Base-by-base conservation (phyloP, 2,113 vertebrate species). In the Phrynosoma blainvillii region DNA sequence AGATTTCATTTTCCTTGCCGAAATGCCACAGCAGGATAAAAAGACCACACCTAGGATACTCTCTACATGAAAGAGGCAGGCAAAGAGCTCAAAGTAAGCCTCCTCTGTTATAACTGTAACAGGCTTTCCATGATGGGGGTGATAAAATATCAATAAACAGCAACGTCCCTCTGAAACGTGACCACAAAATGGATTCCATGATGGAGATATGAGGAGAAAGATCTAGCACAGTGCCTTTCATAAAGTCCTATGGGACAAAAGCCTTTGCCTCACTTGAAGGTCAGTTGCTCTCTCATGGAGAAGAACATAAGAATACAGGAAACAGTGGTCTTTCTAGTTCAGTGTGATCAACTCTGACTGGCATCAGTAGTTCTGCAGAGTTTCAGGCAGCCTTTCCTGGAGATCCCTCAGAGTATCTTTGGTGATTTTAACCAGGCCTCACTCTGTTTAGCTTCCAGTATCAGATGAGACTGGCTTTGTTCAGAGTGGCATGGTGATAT, bases 1-100 rank as follows among this genome's bases (percentile, higher is more conserved):
- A 89, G 81, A 76, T 59, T 91, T 59, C 75, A 75, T 81, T 89
- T 75, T 10, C 68, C 32, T 25, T 86, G 59, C 70, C 87, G 82
- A 82, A 93, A 90, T 66, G 40, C n/a, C 84, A 74, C 66, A 89
- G 84, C 81, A 91, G 82, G 91, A 86, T 88, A 88, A 80, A 70
- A 21, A 9, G n/a, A 4, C 85, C 52, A 62, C 65, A 87, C 62
- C 66, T 86, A 77, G 68, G 70, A 89, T 85, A 88, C 42, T 91
- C 56, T 47, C 80, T 73, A 80, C 47, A 47, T 66, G 16, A 79
- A 76, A 82, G 21, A 68, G 75, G n/a, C 78, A 88, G 71, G 87
- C 23, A 54, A 42, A 70, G 56, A 16, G 32, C 79, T 85, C 32
- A 85, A 90, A 82, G 25, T 84, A 65, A 81, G 52, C 8, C 1